Conservation (phyloP, 2,113 vertebrate genomes). For the Corythaeola cristata region DNA sequence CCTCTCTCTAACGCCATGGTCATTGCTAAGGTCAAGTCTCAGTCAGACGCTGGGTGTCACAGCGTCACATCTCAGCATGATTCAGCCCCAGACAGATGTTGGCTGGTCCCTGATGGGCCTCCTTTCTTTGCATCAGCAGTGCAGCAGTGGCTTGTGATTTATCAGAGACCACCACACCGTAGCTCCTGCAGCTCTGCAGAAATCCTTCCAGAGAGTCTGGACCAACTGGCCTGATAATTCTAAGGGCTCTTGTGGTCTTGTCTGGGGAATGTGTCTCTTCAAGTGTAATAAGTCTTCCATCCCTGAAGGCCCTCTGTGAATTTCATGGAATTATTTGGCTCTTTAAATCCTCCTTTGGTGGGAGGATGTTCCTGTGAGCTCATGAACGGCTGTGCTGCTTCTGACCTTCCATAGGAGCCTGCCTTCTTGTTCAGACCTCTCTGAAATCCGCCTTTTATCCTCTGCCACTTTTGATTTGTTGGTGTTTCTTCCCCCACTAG, state of each 20-base stretch:
- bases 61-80: neutral
- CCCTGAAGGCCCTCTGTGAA: neutral
- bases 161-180: neutral
- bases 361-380: neutral
- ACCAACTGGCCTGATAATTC: neutral
- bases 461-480: conserved; percentile 49
- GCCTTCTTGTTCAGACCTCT: neutral
- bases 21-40: neutral
- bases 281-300: neutral
- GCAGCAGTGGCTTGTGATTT: neutral
- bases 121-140: neutral
- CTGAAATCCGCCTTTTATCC: conserved; percentile 20
- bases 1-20: neutral
- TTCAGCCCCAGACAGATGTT: neutral
- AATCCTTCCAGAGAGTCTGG: neutral
- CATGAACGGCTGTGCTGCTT: neutral
- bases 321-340: conserved; percentile 30
- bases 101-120: neutral
- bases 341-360: neutral
- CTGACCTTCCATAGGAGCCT: neutral
- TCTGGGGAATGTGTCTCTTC: neutral
- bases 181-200: neutral
- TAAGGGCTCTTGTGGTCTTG: neutral
- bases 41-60: neutral
- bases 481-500: neutral